Evolutionary conservation across 2,797 vertebrate genomes (phyloP).

Genomic region (Rhabdophis nuchalis): DNA sequence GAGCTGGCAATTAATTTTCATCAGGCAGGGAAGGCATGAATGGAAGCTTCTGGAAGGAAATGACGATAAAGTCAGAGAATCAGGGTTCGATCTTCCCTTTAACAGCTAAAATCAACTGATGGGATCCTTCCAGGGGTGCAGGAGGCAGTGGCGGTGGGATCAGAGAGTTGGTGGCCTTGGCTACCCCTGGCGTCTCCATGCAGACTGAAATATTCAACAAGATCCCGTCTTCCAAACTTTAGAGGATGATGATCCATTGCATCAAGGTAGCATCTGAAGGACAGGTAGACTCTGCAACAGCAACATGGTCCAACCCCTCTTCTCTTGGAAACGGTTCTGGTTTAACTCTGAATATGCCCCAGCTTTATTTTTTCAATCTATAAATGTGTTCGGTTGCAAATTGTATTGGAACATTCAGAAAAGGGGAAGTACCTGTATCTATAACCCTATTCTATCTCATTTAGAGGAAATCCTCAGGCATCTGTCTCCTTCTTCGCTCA

Average conservation of each 20-base stretch:
- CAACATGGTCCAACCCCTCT: neutral
- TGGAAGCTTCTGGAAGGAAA: slow-evolving; percentile 59
- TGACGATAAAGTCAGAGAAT: slow-evolving; percentile 53
- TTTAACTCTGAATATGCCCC: neutral
- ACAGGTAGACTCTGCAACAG: neutral
- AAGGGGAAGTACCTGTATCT: neutral
- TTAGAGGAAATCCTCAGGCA: neutral
- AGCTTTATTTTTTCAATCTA: neutral
- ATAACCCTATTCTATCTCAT: neutral
- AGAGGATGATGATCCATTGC: neutral
- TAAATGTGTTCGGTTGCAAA: neutral
- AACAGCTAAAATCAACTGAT: slow-evolving; percentile 55
- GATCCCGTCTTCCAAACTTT: neutral
- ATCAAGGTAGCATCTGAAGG: neutral
- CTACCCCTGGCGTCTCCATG: neutral
- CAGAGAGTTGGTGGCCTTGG: neutral
- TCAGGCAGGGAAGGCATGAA: slow-evolving; percentile 69
- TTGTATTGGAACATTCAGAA: neutral
- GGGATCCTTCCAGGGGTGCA: slow-evolving; percentile 30
- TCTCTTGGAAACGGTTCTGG: neutral
- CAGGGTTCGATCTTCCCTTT: slow-evolving; percentile 57
- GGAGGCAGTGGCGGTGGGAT: neutral
- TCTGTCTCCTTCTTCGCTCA: too few relatives aligned
- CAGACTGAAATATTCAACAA: neutral
- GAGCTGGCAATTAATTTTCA: slow-evolving; percentile 73